A percentile compares a stretch with the other conserved stretches of the same genome.
Evolutionary conservation across 2,113 vertebrate species (phyloP).

Genomic region (Boulengeromyrus knoepffleri): DNA sequence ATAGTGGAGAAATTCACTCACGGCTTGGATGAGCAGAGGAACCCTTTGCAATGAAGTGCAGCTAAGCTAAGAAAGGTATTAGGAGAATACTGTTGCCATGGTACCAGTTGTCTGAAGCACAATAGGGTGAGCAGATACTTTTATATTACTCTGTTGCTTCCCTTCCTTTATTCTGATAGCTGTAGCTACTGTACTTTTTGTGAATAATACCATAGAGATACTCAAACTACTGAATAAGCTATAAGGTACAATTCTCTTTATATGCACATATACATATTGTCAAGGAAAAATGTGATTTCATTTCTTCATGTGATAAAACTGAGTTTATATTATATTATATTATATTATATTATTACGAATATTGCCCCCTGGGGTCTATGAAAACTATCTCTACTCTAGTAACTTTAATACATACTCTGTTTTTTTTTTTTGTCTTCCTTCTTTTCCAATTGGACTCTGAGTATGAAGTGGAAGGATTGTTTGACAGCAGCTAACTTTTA

Average conservation of each 20-base stretch:
- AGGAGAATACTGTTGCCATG: constrained; percentile 10
- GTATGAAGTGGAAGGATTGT: neutral
- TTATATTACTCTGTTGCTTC: neutral
- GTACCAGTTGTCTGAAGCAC: constrained; percentile 9
- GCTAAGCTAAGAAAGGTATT: neutral
- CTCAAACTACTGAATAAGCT: neutral
- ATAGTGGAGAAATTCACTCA: neutral
- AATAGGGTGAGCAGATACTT: neutral
- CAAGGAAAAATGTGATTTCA: neutral
- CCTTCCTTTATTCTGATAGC: neutral
- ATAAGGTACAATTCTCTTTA: neutral
- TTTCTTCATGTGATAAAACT: neutral
- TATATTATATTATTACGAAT: no score
- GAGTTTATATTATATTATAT: neutral
- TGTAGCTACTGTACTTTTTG: neutral
- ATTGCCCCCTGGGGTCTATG: no score
- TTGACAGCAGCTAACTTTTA: neutral
- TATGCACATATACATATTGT: neutral
- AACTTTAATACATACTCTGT: no score
- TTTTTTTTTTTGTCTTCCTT: no score
- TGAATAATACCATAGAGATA: neutral
- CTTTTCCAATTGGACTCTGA: no score
- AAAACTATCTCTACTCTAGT: no score
- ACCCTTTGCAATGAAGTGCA: neutral
- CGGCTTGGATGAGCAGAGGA: neutral